These are phyloP conservation scores for Dipus sagitta DNA, from an alignment of 2,797 vertebrate genomes.

Conservation along the genomic window DNA sequence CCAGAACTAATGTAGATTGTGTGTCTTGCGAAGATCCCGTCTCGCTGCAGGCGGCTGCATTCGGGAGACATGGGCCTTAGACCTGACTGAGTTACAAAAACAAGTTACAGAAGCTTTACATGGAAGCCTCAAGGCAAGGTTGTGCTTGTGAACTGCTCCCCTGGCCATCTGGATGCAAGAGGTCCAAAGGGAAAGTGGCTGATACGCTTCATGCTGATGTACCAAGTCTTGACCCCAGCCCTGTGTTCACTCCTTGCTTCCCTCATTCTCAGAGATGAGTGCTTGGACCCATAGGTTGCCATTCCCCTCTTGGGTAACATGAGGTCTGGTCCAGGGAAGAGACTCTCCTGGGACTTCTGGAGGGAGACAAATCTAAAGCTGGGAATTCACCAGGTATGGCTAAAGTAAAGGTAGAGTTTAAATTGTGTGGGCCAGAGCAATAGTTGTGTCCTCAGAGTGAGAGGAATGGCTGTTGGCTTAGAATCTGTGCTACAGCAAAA, in stretches of 20 bases:
- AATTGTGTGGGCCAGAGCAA: background rate
- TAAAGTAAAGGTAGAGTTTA: background rate
- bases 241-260: background rate
- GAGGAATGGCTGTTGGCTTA: background rate
- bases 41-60: background rate
- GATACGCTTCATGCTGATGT: background rate
- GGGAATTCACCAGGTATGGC: background rate
- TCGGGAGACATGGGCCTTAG: background rate
- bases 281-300: background rate
- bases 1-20: background rate
- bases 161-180: background rate
- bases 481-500: background rate
- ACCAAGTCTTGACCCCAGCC: background rate
- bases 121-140: background rate
- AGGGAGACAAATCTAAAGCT: background rate
- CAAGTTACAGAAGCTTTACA: slow-evolving; percentile 21
- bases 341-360: background rate
- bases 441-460: background rate
- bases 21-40: background rate
- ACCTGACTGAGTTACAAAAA: background rate
- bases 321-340: background rate
- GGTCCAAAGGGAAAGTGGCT: background rate
- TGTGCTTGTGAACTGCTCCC: background rate
- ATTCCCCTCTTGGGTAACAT: background rate
- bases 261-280: background rate